These are phyloP conservation scores for Myotis myotis DNA, from an alignment of 2,797 vertebrate species.

Conservation along the genomic window DNA sequence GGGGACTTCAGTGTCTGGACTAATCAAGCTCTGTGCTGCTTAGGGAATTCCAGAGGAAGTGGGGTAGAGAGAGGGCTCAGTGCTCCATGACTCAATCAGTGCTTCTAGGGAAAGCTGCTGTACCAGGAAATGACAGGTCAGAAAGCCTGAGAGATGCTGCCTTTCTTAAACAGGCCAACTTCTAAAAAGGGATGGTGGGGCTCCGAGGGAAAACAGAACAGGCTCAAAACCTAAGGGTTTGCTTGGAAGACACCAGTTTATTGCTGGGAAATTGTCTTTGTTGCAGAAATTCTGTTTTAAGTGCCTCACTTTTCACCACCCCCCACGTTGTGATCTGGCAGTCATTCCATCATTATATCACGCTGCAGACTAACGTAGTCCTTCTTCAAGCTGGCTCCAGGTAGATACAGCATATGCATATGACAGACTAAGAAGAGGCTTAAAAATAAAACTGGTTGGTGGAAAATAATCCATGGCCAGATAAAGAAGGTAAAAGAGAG, in stretches of 20 bases:
- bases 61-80: constrained; percentile 14
- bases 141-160: not conserved
- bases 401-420: not conserved
- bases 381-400: not conserved
- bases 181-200: not conserved
- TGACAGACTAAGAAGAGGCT: not conserved
- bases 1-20: constrained; percentile 58
- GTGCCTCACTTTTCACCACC: not conserved
- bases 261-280: not conserved
- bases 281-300: constrained; percentile 45
- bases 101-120: constrained; percentile 4
- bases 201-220: not conserved
- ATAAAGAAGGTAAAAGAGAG: not conserved
- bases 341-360: not conserved
- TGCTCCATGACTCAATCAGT: constrained; percentile 38
- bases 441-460: not conserved
- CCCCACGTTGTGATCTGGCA: not conserved
- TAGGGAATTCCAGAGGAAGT: constrained; percentile 58
- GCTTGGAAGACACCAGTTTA: constrained; percentile 30
- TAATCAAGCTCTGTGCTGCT: constrained; percentile 69
- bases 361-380: not conserved
- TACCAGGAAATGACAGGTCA: constrained; percentile 21
- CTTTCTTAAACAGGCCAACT: constrained; percentile 30
- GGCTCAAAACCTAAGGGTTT: not conserved
- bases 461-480: not conserved